These are phyloP conservation scores for Malurus splendens DNA, from an alignment of 2,797 vertebrate genomes.

Conservation along the genomic window DNA sequence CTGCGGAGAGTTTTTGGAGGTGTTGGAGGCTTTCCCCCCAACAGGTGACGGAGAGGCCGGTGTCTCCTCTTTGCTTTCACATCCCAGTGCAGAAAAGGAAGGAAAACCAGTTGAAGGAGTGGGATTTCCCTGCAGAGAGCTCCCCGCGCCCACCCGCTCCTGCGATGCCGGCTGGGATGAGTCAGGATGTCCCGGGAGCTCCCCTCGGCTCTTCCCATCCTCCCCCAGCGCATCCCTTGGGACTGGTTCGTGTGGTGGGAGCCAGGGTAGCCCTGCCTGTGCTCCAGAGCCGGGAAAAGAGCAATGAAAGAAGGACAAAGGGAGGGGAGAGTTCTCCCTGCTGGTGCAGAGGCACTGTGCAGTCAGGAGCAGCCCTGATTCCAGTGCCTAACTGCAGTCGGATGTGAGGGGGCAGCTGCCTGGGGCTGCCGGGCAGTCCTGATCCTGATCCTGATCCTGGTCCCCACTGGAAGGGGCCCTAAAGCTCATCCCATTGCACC, in stretches of 20 bases:
- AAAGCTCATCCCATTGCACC: background rate
- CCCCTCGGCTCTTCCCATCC: background rate
- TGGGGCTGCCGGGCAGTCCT: background rate
- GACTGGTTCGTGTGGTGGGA: background rate
- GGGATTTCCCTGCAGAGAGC: background rate
- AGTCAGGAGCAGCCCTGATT: background rate
- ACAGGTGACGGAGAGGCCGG: fast-evolving
- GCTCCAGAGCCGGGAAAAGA: background rate
- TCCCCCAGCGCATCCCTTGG: fast-evolving
- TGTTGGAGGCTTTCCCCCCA: background rate
- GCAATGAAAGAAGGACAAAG: background rate
- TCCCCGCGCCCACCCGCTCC: background rate
- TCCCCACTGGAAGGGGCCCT: background rate
- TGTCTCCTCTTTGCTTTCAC: background rate
- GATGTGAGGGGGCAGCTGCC: conserved; percentile 7
- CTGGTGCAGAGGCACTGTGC: background rate
- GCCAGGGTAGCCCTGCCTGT: background rate
- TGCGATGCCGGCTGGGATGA: fast-evolving
- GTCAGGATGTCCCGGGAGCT: background rate
- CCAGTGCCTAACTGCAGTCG: background rate
- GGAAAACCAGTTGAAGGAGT: background rate
- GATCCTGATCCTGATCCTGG: fast-evolving
- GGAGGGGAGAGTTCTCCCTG: background rate
- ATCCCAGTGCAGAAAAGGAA: background rate
- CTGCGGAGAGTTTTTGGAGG: background rate